Evolutionary conservation across 2,113 vertebrate species (phyloP), one percentile per base, ranked within the genome.

Genomic region (Psittacara wagleri): DNA sequence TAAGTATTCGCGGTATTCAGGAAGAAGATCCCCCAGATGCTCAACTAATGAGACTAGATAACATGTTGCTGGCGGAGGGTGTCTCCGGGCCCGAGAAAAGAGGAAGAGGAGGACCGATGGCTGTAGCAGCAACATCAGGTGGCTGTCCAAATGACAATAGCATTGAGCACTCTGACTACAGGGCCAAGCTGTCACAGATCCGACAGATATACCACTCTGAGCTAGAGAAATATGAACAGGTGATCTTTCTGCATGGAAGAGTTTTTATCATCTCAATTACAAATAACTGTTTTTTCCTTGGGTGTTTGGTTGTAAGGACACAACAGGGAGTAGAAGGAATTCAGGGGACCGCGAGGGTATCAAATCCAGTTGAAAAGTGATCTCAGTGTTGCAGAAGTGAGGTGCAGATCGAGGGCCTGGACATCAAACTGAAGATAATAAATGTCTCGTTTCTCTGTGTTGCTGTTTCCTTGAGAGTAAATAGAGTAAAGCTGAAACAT

Each of bases 181-280:
- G 98, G 97, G 98, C 99, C 97, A 99, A 99, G 97, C 98, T 99
- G 63, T 98, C 99, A 83, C 98, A 99, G 98, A 99, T 99, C 96
- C 98, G 98, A 92, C 98, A 99, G 98, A 98, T 99, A 94, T 99
- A 99, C 98, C 98, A 98, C 98, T 99, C 98, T 68, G 99, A 99
- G 97, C 98, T 99, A 97, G 98, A 99, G 98, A 99, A 99, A 95
- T 99, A 99, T 70, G 98, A 99, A 97, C 99, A 99, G 99, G 99
- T 99, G 97, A 97, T 97, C 97, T 95, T 98, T 96, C 97, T 97
- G 96, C 95, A 84, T 95, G 97, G 91, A 96, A 97, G 96, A 96
- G 95, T 96, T 96, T 97, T 97, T 97, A 70, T 96, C 94, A 57
- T 91, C 91, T 96, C 96, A 79, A 88, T 97, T 90, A 74, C 76